phyloP scores from a whole-genome alignment of 2,797 vertebrate species.

The Paguma larvata region DNA sequence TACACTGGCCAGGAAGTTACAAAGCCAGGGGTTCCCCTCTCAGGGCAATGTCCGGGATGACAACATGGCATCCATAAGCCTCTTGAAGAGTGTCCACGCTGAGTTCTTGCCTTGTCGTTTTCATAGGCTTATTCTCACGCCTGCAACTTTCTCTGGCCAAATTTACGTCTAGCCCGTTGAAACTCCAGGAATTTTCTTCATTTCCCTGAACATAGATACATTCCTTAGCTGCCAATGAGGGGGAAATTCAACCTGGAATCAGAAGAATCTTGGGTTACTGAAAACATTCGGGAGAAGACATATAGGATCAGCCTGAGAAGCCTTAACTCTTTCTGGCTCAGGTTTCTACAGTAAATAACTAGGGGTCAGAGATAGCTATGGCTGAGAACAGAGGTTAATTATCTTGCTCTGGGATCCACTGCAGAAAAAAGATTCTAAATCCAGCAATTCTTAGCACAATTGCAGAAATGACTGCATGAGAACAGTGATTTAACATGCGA shows the following conservation, averaged over 20 bases:
- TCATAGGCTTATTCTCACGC: conserved; percentile 81
- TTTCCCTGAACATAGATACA: neutral
- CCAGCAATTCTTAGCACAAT: neutral
- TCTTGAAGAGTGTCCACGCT: conserved; percentile 61
- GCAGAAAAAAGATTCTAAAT: neutral
- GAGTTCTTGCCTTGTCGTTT: conserved; percentile 80
- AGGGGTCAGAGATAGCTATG: neutral
- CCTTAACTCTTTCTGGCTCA: neutral
- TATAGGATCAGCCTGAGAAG: neutral
- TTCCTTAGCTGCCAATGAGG: neutral
- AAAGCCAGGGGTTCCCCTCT: conserved; percentile 77
- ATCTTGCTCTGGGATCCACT: neutral
- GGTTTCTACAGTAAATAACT: neutral
- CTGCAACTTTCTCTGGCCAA: conserved; percentile 40
- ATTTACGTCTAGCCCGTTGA: conserved; percentile 1
- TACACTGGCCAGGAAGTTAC: conserved; percentile 77
- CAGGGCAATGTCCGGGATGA: conserved; percentile 82
- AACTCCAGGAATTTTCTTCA: neutral
- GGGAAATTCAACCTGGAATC: neutral
- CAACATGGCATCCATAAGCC: conserved; percentile 11
- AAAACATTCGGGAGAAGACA: neutral
- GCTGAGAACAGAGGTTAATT: neutral
- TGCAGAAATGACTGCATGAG: neutral
- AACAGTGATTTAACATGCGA: neutral
- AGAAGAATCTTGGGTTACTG: neutral